Base-by-base conservation (phyloP, 1,140 invertebrate species). In the Mamestra configurata region DNA sequence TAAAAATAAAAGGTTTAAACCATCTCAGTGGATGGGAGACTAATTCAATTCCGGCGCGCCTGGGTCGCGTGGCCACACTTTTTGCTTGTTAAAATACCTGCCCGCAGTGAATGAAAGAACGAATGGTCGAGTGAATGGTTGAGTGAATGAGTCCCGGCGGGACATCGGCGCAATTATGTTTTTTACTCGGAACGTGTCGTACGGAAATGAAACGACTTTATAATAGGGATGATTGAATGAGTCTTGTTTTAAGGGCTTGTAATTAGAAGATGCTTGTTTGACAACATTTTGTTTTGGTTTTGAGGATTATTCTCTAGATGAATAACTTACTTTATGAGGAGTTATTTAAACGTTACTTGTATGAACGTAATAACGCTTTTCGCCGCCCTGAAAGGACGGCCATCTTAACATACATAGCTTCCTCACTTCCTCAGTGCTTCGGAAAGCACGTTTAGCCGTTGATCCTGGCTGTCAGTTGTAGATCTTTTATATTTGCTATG, bases 51-150 rank as follows among this genome's bases (percentile, higher is more conserved):
- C 75, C 75, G 59, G 4, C n/a, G 31, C 15, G 37, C 72, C 22
- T 49, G 31, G 13, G 61, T 53, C 24, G 75, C 75, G 75, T 77
- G 59, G 59, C 75, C 46, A 53, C 27, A 77, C 46, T 77, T 77
- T 77, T 77, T 77, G 75, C 75, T 77, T 77, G 75, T 77, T 77
- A 77, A 77, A 77, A 77, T 77, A 77, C 75, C 61, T 77, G 75
- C 68, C 68, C 68, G 68, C 75, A 68, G 75, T 68, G 75, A 77
- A 77, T 77, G 75, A 77, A 51, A 13, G 68, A 71, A 31, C 18
- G 68, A 72, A 72, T 53, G 68, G n/a, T 11, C 27, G 43, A 49
- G 7, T 68, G 75, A 77, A 66, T 77, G 75, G 46, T 49, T 68
- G 75, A 77, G 57, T 77, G 71, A 73, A 77, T 77, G 75, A 77